These are phyloP conservation scores for Drosophila atroscutellata DNA, from an alignment of 2,888 invertebrate genomes.

Conservation along the genomic window DNA sequence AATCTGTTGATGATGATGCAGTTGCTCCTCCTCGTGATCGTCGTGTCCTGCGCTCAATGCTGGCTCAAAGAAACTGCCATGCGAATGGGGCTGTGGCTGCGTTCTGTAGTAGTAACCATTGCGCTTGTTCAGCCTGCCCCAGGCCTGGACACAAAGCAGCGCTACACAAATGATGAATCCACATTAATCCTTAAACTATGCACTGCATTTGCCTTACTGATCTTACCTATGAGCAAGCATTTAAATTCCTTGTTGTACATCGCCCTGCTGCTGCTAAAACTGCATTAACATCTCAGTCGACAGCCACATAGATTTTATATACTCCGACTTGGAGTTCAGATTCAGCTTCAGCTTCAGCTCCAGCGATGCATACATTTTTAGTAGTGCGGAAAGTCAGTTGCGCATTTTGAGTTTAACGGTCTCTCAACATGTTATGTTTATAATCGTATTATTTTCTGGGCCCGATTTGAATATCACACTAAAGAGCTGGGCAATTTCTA, in stretches of 20 bases:
- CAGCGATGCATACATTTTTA: constrained; percentile 69
- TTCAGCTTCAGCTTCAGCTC: constrained; percentile 43
- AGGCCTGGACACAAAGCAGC: constrained; percentile 25
- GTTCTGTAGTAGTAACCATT: constrained; percentile 78
- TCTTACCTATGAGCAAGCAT: constrained; percentile 66
- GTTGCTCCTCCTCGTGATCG: constrained; percentile 19
- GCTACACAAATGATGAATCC: constrained; percentile 42
- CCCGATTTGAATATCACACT: constrained; percentile 58
- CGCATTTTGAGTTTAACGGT: constrained; percentile 68
- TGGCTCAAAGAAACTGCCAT: constrained; percentile 64
- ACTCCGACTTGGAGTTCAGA: constrained; percentile 17
- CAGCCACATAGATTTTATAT: constrained; percentile 60
- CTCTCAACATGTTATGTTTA: constrained; percentile 64
- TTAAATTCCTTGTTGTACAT: constrained; percentile 57
- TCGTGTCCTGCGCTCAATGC: constrained; percentile 53
- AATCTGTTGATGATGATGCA: constrained; percentile 36
- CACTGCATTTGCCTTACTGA: not conserved
- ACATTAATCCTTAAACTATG: constrained; percentile 5
- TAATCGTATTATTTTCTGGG: constrained; percentile 28
- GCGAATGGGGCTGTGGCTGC: constrained; percentile 50
- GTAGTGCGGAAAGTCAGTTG: constrained; percentile 74
- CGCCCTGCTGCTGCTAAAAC: constrained; percentile 46
- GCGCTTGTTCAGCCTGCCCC: constrained; percentile 78
- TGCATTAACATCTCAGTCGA: constrained; percentile 46
- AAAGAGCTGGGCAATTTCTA: constrained; percentile 11